These are phyloP conservation scores for Pteria penguin DNA, from an alignment of 2,888 invertebrate genomes.

Conservation along the genomic window DNA sequence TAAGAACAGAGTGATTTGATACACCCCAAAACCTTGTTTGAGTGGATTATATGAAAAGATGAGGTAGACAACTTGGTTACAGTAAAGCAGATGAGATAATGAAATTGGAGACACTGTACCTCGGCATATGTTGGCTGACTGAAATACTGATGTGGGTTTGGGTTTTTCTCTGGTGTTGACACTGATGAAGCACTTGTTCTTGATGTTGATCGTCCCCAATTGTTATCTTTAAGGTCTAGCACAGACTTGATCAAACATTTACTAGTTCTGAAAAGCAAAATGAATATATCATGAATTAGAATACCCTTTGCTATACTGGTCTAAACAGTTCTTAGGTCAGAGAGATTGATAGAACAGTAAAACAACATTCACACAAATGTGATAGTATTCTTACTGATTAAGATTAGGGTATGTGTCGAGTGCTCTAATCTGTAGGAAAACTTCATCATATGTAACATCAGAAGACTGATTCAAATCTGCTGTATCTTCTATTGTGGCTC, in stretches of 20 bases:
- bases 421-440: constrained; percentile 35
- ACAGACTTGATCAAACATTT: constrained; percentile 66
- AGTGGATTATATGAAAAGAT: too few species aligned
- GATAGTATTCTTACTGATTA: constrained; percentile 37
- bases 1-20: too few species aligned
- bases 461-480: constrained; percentile 41
- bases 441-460: constrained; percentile 38
- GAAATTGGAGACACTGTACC: neutral
- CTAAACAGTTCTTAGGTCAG: too few species aligned
- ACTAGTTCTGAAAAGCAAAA: constrained; percentile 65
- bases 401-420: constrained; percentile 25
- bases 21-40: too few species aligned
- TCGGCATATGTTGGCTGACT: constrained; percentile 11
- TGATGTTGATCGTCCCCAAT: constrained; percentile 58
- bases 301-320: too few species aligned
- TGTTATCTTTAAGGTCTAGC: constrained; percentile 59
- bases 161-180: constrained; percentile 1
- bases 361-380: neutral
- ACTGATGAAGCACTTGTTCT: constrained; percentile 24
- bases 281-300: too few species aligned
- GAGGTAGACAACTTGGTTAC: too few species aligned
- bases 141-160: constrained; percentile 5
- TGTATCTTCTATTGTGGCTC: constrained; percentile 67
- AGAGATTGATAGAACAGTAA: neutral
- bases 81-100: too few species aligned